These are phyloP conservation scores for Neogobius melanostomus DNA, from an alignment of 2,113 vertebrate species.

Conservation along the genomic window DNA sequence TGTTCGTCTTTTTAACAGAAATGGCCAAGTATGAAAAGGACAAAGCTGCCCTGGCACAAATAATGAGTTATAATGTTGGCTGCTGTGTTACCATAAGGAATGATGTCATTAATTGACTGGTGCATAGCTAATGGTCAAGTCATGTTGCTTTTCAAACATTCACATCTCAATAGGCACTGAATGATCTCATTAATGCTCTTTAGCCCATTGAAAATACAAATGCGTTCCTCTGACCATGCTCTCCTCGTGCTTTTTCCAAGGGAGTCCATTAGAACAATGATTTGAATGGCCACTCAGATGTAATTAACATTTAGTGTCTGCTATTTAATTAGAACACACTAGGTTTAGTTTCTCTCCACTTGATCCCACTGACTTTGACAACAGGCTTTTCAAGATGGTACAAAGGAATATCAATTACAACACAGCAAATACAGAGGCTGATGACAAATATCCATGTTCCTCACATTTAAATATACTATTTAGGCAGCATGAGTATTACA, in stretches of 20 bases:
- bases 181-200: background rate
- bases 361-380: no score
- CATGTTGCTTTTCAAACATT: no score
- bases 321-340: background rate
- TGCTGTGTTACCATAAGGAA: no score
- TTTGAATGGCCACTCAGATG: background rate
- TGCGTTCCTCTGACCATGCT: background rate
- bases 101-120: no score
- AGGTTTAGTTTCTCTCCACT: background rate
- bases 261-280: background rate
- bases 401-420: no score
- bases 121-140: no score
- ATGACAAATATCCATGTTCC: no score
- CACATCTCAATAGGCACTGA: background rate
- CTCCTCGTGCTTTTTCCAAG: background rate
- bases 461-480: no score
- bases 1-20: constrained; percentile 3
- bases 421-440: no score
- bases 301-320: background rate
- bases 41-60: background rate
- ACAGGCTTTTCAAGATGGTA: no score
- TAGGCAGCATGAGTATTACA: no score
- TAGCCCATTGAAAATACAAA: background rate
- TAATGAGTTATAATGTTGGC: background rate
- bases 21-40: background rate